Base-by-base conservation (phyloP, 2,888 invertebrate genomes). In the Dasysyrphus albostriatus region DNA sequence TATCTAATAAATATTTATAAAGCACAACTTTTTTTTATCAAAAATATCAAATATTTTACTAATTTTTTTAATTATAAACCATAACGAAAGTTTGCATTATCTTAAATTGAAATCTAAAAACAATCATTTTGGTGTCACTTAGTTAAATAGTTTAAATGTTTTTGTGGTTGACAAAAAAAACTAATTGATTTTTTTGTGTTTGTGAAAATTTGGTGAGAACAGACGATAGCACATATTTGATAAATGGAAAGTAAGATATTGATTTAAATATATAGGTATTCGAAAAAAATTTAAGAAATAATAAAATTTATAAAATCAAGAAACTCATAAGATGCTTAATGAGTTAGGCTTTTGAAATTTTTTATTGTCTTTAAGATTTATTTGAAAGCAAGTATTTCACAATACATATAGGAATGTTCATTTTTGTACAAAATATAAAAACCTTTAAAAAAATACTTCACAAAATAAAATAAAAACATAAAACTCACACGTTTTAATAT, bases 31-130 rank as follows among this genome's bases (percentile, higher is more conserved):
- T n/a, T 10, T 37, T 16, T n/a, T 7, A 5, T 56, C 4, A 8
- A 32, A 24, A 32, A 32, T 32, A 32, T 34, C 9, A 5, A 58
- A 58, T 58, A 58, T 58, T 34, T 58, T 16, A 58, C 56, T 58
- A 58, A 58, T 58, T 58, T 56, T 24, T 58, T n/a, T n/a, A 8
- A 34, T 34, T 37, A 34, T 58, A 10, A 58, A 37, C 34, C 34
- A 58, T 58, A 58, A 34, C 58, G 34, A 58, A 58, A 34, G 34
- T 58, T 58, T 58, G n/a, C 9, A 16, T 58, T 58, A 58, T 58
- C 58, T 58, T 2, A 34, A 58, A 58, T 16, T 58, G 6, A 37
- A 58, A 58, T 58, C 58, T 16, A 58, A 3, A 32, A 32, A 58
- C n/a, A 58, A 58, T 1, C 56, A 3, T 34, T 34, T 56, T 5